Percentiles rank a stretch among this genome's conserved stretches.
Conservation (phyloP, 2,113 vertebrate species). For the Mus pahari region DNA sequence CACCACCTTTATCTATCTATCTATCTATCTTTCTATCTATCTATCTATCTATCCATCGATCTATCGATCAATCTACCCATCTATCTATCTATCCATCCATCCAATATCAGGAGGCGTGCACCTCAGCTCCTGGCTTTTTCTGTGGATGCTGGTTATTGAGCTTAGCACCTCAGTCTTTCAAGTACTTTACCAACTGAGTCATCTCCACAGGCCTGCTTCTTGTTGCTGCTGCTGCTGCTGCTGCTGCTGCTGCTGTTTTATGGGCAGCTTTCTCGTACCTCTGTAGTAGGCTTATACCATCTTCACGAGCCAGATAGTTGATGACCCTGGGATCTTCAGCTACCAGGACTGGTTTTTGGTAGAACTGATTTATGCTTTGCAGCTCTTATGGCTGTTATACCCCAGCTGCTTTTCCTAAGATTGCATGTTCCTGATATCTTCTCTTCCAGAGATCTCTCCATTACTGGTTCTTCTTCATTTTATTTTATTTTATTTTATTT, state of each 20-base stretch:
- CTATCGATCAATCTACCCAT: too few relatives aligned
- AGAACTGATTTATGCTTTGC: background rate
- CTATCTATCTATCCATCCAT: too few relatives aligned
- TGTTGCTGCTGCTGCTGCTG: background rate
- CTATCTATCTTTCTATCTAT: too few relatives aligned
- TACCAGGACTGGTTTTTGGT: background rate
- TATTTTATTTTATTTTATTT: background rate
- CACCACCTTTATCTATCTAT: too few relatives aligned
- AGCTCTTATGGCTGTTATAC: background rate
- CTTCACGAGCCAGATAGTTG: conserved; percentile 1
- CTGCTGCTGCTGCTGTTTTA: background rate
- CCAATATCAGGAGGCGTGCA: background rate
- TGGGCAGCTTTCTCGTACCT: background rate
- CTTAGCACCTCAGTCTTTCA: background rate
- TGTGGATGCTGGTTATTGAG: background rate
- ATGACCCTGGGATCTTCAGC: background rate
- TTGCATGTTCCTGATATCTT: background rate
- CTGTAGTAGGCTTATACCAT: background rate
- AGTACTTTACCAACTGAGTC: background rate
- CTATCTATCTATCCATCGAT: too few relatives aligned
- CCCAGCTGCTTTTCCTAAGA: background rate
- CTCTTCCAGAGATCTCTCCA: background rate
- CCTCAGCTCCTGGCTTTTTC: background rate
- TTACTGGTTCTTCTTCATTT: background rate
- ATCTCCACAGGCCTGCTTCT: background rate